Percentiles rank a stretch among this genome's conserved stretches.
Conservation (phyloP, 2,113 vertebrate genomes). For the Phyllopteryx taeniolatus region DNA sequence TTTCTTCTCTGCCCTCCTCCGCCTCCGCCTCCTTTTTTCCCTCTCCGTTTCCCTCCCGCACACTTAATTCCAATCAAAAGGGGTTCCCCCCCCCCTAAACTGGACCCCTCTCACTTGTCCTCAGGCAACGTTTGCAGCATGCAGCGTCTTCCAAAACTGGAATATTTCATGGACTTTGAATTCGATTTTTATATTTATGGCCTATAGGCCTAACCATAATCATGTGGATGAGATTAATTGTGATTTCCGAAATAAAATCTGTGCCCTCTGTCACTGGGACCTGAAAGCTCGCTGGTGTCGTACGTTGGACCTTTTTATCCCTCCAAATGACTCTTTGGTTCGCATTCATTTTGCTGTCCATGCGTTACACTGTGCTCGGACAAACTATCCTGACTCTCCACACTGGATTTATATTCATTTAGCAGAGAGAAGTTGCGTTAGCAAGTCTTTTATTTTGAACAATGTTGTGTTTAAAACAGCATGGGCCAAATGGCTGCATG, state of each 20-base stretch:
- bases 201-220: not conserved
- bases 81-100: constrained; percentile 56
- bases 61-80: constrained; percentile 69
- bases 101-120: constrained; percentile 59
- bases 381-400: not conserved
- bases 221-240: constrained; percentile 16
- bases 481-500: not conserved
- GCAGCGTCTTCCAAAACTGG: constrained; percentile 34
- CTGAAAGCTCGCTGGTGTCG: constrained; percentile 20
- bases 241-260: constrained; percentile 19
- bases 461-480: not conserved
- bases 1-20: constrained; percentile 59
- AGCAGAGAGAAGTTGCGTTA: not conserved
- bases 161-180: constrained; percentile 49
- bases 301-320: constrained; percentile 2
- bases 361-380: not conserved
- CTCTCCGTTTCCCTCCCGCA: constrained; percentile 14
- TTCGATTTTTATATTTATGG: not conserved
- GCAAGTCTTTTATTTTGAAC: not conserved
- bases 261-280: constrained; percentile 36
- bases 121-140: constrained; percentile 40
- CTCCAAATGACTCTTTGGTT: not conserved
- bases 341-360: not conserved
- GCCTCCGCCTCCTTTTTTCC: not conserved
- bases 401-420: not conserved